phyloP scores from a whole-genome alignment of 2,113 vertebrate species.

The Phyllopteryx taeniolatus region DNA sequence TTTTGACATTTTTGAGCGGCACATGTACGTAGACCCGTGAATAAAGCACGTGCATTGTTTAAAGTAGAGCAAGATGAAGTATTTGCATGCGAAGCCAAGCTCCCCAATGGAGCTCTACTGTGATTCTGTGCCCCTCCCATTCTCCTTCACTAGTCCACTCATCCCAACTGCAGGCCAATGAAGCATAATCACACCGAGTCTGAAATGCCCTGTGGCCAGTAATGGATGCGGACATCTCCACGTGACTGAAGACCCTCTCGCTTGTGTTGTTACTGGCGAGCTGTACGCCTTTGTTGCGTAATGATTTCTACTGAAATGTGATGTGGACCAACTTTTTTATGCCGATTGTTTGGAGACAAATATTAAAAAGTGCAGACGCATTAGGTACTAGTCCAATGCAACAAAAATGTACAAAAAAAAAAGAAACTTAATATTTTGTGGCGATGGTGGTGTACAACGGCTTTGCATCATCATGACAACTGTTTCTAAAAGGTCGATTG shows the following conservation, averaged over 20 bases:
- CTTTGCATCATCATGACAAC: neutral
- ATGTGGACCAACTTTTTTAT: slow-evolving; percentile 38
- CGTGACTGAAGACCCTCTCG: slow-evolving; percentile 42
- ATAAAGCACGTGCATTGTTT: neutral
- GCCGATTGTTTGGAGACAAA: neutral
- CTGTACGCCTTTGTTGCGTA: slow-evolving; percentile 52
- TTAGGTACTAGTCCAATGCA: neutral
- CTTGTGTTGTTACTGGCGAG: slow-evolving; percentile 39
- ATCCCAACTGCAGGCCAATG: slow-evolving; percentile 32
- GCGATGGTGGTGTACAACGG: neutral
- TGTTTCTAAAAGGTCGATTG: neutral
- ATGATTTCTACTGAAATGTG: slow-evolving; percentile 47
- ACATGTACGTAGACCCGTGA: slow-evolving; percentile 1
- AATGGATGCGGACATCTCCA: slow-evolving; percentile 46
- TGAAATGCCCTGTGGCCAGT: slow-evolving; percentile 35
- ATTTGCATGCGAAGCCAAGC: slow-evolving; percentile 18
- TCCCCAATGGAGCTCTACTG: slow-evolving; percentile 27
- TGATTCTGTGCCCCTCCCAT: neutral
- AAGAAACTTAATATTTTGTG: neutral
- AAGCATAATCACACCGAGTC: slow-evolving; percentile 34
- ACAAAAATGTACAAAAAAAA: neutral
- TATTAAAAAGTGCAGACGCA: neutral
- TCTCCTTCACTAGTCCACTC: slow-evolving; percentile 23
- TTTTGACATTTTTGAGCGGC: slow-evolving; percentile 23
- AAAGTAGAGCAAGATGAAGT: slow-evolving; percentile 10